phyloP scores from a whole-genome alignment of 2,888 invertebrate species.

The Tyria jacobaeae region DNA sequence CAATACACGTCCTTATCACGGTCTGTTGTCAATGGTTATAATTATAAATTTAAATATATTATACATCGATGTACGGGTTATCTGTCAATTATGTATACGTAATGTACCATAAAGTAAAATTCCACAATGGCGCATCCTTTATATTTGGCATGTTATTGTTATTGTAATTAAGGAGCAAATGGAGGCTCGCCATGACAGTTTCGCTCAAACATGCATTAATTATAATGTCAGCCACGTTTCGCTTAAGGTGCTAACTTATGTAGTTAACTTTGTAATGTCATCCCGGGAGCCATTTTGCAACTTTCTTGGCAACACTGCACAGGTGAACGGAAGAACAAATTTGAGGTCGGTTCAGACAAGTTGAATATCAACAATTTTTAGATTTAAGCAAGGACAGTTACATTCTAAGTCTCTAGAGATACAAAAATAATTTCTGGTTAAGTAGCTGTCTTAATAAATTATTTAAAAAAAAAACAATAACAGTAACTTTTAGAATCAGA shows the following conservation, averaged over 20 bases:
- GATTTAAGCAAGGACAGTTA: no score
- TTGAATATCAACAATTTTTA: no score
- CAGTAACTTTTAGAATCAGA: no score
- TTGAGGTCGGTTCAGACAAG: not conserved
- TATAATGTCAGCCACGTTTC: slow-evolving; percentile 68
- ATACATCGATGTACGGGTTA: no score
- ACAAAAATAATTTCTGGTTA: no score
- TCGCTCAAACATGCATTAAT: slow-evolving; percentile 67
- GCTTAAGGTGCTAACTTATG: slow-evolving; percentile 51
- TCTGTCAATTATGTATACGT: not conserved
- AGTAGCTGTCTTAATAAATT: no score
- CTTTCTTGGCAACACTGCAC: slow-evolving; percentile 41
- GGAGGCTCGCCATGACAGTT: slow-evolving; percentile 69
- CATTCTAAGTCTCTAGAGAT: no score
- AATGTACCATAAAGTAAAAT: not conserved
- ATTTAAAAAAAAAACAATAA: no score
- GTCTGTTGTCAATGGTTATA: no score
- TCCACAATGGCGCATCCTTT: slow-evolving; percentile 56
- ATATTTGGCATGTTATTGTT: slow-evolving; percentile 62
- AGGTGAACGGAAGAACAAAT: slow-evolving; percentile 29
- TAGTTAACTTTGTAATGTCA: slow-evolving; percentile 44
- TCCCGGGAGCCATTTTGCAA: slow-evolving; percentile 44
- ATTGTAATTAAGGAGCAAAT: slow-evolving; percentile 73
- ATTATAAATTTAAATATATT: no score
- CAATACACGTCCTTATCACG: no score